phyloP scores from a whole-genome alignment of 2,113 vertebrate species.

The Oncorhynchus kisutch region DNA sequence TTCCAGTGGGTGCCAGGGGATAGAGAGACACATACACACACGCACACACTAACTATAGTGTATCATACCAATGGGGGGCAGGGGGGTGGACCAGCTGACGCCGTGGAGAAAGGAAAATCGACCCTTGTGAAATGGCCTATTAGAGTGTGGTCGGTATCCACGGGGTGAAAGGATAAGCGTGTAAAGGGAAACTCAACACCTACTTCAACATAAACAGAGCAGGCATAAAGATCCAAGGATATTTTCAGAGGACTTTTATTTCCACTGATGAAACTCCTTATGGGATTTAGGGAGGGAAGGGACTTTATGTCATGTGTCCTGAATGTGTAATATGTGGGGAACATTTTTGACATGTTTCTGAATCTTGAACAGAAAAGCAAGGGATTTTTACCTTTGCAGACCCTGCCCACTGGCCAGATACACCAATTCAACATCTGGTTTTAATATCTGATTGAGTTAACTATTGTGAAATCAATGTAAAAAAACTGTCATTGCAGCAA shows the following conservation, averaged over 20 bases:
- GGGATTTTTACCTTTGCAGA: background rate
- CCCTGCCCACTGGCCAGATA: no score
- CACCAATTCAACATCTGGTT: no score
- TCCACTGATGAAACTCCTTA: constrained; percentile 29
- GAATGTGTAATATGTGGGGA: no score
- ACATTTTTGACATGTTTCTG: background rate
- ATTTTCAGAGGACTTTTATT: constrained; percentile 42
- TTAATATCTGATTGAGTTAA: no score
- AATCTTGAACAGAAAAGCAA: background rate
- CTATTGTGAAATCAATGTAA: no score
- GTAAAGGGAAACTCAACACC: constrained; percentile 60
- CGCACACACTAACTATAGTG: no score
- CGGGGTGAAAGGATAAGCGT: constrained; percentile 48
- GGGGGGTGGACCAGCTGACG: constrained; percentile 64
- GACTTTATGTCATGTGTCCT: background rate
- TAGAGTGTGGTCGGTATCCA: constrained; percentile 62
- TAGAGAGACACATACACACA: constrained; percentile 28
- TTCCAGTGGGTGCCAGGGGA: constrained; percentile 43
- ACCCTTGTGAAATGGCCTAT: constrained; percentile 68
- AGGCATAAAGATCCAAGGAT: constrained; percentile 38
- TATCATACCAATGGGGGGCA: constrained; percentile 30
- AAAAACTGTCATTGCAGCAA: background rate
- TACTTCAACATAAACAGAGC: constrained; percentile 34
- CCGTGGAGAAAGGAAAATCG: constrained; percentile 70
- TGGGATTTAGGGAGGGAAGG: constrained; percentile 14